Percentiles rank a stretch among this genome's conserved stretches.
Evolutionary conservation across 2,797 vertebrate genomes (phyloP).

Genomic region (Bradypus variegatus): DNA sequence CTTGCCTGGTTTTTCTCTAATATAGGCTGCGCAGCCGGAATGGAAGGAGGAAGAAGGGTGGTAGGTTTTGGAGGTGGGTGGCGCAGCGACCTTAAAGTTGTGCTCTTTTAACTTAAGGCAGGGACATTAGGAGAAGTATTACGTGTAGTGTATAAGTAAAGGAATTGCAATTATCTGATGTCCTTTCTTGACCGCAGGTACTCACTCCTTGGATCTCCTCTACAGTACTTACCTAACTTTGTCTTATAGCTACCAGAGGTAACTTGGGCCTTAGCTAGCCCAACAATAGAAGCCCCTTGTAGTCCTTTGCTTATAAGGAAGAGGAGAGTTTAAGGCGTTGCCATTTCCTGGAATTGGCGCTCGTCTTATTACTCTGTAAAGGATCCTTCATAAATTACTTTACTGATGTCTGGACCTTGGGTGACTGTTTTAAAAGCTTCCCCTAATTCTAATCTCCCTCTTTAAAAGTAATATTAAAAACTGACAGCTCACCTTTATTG

Average conservation of each 20-base stretch:
- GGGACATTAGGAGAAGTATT: background rate
- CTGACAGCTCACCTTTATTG: background rate
- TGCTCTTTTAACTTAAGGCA: background rate
- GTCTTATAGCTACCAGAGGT: background rate
- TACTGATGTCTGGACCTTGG: background rate
- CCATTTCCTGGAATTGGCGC: background rate
- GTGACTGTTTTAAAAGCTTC: background rate
- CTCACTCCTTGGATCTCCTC: background rate
- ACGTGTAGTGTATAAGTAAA: background rate
- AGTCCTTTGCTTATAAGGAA: background rate
- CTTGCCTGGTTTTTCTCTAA: background rate
- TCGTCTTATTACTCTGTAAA: background rate
- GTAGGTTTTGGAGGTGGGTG: background rate
- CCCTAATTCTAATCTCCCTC: background rate
- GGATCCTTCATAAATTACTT: background rate
- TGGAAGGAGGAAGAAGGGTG: background rate
- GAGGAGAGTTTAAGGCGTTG: background rate
- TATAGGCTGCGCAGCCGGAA: background rate
- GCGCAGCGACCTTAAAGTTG: background rate
- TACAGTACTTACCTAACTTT: background rate
- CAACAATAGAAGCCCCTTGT: background rate
- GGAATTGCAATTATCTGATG: background rate
- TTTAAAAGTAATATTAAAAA: background rate
- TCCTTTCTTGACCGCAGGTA: background rate
- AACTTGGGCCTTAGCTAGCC: background rate